Conservation (phyloP, 2,888 invertebrate species). For the Erebia aethiops region DNA sequence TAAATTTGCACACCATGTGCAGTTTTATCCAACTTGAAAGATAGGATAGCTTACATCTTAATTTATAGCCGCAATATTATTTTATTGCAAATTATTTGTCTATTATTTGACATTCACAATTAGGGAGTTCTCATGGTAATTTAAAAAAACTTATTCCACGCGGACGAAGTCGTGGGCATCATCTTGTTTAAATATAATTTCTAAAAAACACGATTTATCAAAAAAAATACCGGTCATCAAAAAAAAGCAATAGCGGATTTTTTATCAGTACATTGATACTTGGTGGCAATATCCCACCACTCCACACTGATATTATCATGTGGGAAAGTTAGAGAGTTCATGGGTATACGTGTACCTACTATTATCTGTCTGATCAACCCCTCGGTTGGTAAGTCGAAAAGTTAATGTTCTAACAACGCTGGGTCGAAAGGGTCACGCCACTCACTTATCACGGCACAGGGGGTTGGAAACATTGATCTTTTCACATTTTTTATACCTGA, state of each 20-base stretch:
- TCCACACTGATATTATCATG: conserved; percentile 43
- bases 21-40: too few species aligned
- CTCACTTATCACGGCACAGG: conserved; percentile 49
- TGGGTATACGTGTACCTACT: conserved; percentile 41
- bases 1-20: too few species aligned
- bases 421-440: conserved; percentile 49
- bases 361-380: conserved; percentile 63
- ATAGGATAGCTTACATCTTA: too few species aligned
- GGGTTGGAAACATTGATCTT: conserved; percentile 31
- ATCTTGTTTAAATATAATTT: too few species aligned
- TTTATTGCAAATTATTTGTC: too few species aligned
- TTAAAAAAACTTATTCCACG: too few species aligned
- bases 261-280: conserved; percentile 42
- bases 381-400: conserved; percentile 56
- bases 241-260: not conserved
- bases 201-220: too few species aligned
- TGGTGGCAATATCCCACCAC: conserved; percentile 50
- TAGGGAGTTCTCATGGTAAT: too few species aligned
- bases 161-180: too few species aligned
- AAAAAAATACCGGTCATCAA: too few species aligned
- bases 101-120: too few species aligned
- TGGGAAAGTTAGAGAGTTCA: conserved; percentile 54
- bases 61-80: too few species aligned
- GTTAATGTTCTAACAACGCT: conserved; percentile 55
- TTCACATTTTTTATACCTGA: not conserved